Conservation (phyloP, 2,888 invertebrate genomes). For the Selenia dentaria region DNA sequence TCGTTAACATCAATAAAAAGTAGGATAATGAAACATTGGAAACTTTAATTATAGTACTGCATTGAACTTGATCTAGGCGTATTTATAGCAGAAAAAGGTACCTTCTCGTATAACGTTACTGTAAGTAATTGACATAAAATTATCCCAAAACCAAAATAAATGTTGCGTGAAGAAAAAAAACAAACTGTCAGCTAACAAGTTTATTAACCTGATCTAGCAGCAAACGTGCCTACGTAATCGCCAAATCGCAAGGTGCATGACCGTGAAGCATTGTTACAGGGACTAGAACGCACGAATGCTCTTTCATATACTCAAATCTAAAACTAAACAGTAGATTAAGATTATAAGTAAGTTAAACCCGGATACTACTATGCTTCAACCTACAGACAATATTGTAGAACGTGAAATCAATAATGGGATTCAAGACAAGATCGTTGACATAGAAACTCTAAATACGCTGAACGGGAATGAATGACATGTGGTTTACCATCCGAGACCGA, state of each 20-base stretch:
- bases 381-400: slow-evolving; percentile 26
- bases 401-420: slow-evolving; percentile 51
- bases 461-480: slow-evolving; percentile 54
- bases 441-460: slow-evolving; percentile 52
- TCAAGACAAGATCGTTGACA: slow-evolving; percentile 51
- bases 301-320: slow-evolving; percentile 46
- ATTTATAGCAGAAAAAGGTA: too few relatives aligned
- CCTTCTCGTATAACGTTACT: too few relatives aligned
- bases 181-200: slow-evolving; percentile 59
- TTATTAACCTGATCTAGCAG: slow-evolving; percentile 68
- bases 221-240: slow-evolving; percentile 68
- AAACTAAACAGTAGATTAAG: slow-evolving; percentile 14
- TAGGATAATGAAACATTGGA: too few relatives aligned
- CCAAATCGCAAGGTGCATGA: slow-evolving; percentile 69
- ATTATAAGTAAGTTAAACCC: slow-evolving; percentile 20
- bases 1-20: too few relatives aligned
- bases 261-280: slow-evolving; percentile 63
- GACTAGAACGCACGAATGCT: slow-evolving; percentile 58
- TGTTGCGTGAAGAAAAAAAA: slow-evolving; percentile 44
- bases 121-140: slow-evolving; percentile 21
- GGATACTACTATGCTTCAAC: too few relatives aligned
- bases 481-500: slow-evolving; percentile 51
- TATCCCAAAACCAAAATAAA: slow-evolving; percentile 36
- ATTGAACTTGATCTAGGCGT: too few relatives aligned
- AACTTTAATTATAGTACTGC: too few relatives aligned